A percentile compares a stretch with the other conserved stretches of the same genome.
phyloP scores from a whole-genome alignment of 2,797 vertebrate species.

The Clarias pachynema region DNA sequence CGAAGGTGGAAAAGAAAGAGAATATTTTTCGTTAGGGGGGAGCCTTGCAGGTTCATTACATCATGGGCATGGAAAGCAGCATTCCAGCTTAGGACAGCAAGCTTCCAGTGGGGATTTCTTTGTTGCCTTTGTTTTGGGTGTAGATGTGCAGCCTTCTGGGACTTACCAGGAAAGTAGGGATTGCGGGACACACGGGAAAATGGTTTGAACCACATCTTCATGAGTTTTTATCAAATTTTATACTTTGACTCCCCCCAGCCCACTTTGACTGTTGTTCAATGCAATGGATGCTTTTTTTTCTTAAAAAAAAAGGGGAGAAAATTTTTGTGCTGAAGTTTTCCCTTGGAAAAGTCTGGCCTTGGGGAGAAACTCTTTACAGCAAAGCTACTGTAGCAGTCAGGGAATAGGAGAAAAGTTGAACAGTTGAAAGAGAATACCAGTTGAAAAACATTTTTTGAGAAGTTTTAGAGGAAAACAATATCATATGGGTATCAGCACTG shows the following conservation, averaged over 20 bases:
- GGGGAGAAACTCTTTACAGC: slow-evolving; percentile 58
- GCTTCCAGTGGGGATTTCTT: slow-evolving; percentile 68
- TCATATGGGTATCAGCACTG: too few relatives aligned
- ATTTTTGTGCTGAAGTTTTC: slow-evolving; percentile 39
- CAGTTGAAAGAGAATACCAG: not conserved
- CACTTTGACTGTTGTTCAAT: slow-evolving; percentile 31
- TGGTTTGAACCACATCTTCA: slow-evolving; percentile 38
- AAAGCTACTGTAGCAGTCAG: slow-evolving; percentile 56
- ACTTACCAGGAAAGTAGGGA: slow-evolving; percentile 44
- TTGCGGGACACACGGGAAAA: slow-evolving; percentile 31
- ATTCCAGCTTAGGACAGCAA: slow-evolving; percentile 59
- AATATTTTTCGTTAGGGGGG: slow-evolving; percentile 15
- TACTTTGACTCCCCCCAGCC: slow-evolving; percentile 10
- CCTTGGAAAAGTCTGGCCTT: slow-evolving; percentile 58
- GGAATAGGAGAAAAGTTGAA: slow-evolving; percentile 52
- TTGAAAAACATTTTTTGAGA: not conserved
- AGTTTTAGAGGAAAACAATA: too few relatives aligned
- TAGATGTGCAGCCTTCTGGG: slow-evolving; percentile 62
- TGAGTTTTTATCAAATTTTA: slow-evolving; percentile 39
- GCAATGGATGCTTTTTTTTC: slow-evolving; percentile 39
- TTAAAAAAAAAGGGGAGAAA: slow-evolving; percentile 41
- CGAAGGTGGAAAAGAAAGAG: slow-evolving; percentile 39
- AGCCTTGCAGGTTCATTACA: slow-evolving; percentile 71
- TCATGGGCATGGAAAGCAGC: slow-evolving; percentile 59
- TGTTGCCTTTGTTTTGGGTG: slow-evolving; percentile 70